A percentile compares a stretch with the other conserved stretches of the same genome.
These are phyloP conservation scores for Artibeus jamaicensis DNA, from an alignment of 2,797 vertebrate species.

Conservation along the genomic window DNA sequence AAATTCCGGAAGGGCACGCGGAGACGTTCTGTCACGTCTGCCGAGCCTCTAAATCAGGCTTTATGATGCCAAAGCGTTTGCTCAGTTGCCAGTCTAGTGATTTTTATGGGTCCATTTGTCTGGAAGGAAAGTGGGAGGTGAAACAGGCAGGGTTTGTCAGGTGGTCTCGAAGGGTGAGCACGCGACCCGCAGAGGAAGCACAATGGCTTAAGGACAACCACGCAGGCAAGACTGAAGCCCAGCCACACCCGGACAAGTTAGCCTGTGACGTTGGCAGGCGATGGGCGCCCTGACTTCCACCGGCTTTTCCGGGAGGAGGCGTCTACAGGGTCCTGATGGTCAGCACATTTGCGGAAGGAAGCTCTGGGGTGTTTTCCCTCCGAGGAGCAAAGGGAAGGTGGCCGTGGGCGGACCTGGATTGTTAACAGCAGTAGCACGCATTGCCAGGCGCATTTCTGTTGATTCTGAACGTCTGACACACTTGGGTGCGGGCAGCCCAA, in stretches of 20 bases:
- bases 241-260: neutral
- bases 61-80: constrained; percentile 35
- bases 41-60: neutral
- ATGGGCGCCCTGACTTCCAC: accelerated
- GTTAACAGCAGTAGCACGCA: accelerated
- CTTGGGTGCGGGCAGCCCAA: no score
- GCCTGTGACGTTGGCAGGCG: neutral
- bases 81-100: neutral
- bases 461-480: neutral
- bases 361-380: accelerated
- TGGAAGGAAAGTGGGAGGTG: constrained; percentile 53
- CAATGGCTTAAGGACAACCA: neutral
- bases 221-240: accelerated
- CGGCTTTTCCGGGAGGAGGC: accelerated
- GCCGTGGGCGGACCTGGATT: accelerated
- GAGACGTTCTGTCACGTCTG: neutral
- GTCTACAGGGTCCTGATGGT: accelerated
- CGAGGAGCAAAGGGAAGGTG: neutral
- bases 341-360: no score
- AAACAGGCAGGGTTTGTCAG: neutral
- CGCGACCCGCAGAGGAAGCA: neutral
- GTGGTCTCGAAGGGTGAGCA: constrained; percentile 4
- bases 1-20: neutral
- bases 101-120: constrained; percentile 68
- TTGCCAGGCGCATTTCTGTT: no score